Base-by-base conservation (phyloP, 30 jellyfish, hydroid and myxozoan genomes). In the Aurelia aurita region DNA sequence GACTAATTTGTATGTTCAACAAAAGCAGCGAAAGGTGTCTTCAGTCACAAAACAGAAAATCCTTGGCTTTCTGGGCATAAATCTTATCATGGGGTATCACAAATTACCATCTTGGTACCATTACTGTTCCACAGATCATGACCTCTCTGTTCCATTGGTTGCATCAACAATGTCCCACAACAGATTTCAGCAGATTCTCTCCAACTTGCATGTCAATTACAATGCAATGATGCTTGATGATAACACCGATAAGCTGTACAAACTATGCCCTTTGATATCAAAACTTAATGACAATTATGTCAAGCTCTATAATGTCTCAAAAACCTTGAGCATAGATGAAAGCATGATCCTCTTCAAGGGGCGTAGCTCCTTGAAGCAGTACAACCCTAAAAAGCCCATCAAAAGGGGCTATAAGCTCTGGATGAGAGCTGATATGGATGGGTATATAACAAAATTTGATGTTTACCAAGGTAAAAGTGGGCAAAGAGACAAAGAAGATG, bases 331-430 rank as follows among this genome's bases (percentile, higher is more conserved):
- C 79, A 65, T 91, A 69, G 97, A 86, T 58, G 91, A 91, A 72
- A 78, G 95, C 65, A 91, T 85, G 98, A 86, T 91, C n/a, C 85
- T 78, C 59, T 85, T 91, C 91, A 84, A 90, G 66, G 97, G 97
- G 11, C 46, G 97, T 51, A 77, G 95, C 85, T 86, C 98, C 19
- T n/a, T 91, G 58, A 91, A 91, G 64, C 98, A 78, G 64, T 91
- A 86, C 61, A 85, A 86, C 71, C 98, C 94, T 11, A 87, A 44
- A 85, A 86, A 91, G 85, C 97, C 95, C 23, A 91, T 91, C 61
- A 86, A 86, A 79, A 58, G 95, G 72, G 97, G 97, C 3, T 90
- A 82, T 83, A 84, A 90, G 76, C 79, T 90, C 21, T 84, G 97
- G 93, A 76, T 74, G 60, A 44, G 85, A 29, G 96, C 97, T 67